Evolutionary conservation across 2,113 vertebrate species (phyloP).

Genomic region (Anoura caudifer): DNA sequence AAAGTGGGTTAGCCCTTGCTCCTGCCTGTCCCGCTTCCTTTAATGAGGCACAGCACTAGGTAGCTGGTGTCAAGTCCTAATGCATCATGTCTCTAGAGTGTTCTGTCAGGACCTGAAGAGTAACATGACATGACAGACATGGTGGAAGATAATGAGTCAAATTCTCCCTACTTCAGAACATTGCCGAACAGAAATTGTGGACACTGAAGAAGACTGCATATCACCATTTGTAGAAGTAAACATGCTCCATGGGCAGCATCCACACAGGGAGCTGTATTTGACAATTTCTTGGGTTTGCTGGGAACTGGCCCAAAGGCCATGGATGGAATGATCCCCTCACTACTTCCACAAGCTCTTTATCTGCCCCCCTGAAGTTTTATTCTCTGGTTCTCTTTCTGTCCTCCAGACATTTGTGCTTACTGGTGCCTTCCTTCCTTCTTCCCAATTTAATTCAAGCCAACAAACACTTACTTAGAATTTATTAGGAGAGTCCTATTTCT

Average conservation of each 20-base stretch:
- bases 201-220: background rate
- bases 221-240: background rate
- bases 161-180: background rate
- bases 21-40: conserved; percentile 50
- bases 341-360: background rate
- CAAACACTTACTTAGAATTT: background rate
- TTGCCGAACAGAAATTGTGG: background rate
- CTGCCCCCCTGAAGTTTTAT: background rate
- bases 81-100: conserved; percentile 58
- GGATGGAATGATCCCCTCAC: background rate
- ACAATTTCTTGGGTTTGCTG: background rate
- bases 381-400: background rate
- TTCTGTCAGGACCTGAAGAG: conserved; percentile 66
- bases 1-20: conserved; percentile 14
- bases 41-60: conserved; percentile 75
- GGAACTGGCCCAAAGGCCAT: background rate
- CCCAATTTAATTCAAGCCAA: background rate
- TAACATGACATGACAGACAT: conserved; percentile 73
- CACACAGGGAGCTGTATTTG: background rate
- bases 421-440: background rate
- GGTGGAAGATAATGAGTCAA: conserved; percentile 54
- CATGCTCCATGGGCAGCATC: background rate
- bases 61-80: conserved; percentile 78
- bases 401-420: background rate
- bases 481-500: background rate